These are phyloP conservation scores for Drosophila recens DNA, from an alignment of 2,888 invertebrate species.

Conservation along the genomic window DNA sequence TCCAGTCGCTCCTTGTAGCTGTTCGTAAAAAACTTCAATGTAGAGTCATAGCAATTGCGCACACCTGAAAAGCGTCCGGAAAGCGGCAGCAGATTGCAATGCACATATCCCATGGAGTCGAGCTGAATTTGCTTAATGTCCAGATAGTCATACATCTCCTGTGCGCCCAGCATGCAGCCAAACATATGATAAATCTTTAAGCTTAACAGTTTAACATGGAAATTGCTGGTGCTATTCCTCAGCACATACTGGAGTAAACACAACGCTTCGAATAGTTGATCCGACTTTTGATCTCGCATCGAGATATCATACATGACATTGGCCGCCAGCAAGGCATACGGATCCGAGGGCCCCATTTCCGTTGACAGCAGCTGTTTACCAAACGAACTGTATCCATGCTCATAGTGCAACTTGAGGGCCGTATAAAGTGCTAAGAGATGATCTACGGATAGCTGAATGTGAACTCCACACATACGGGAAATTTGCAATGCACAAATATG, in stretches of 20 bases:
- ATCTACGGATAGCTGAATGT: slow-evolving; percentile 87
- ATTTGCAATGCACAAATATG: slow-evolving; percentile 93
- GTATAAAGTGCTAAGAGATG: slow-evolving; percentile 87
- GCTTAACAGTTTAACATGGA: slow-evolving; percentile 94
- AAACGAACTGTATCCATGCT: slow-evolving; percentile 87
- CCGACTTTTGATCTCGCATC: slow-evolving; percentile 86
- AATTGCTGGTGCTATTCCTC: slow-evolving; percentile 93
- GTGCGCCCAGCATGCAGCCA: slow-evolving; percentile 92
- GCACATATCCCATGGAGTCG: slow-evolving; percentile 95
- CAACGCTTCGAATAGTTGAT: slow-evolving; percentile 88
- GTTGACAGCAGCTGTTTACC: slow-evolving; percentile 88
- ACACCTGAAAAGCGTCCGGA: slow-evolving; percentile 90
- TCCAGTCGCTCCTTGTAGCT: slow-evolving; percentile 97
- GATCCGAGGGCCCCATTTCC: slow-evolving; percentile 91
- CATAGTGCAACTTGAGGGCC: slow-evolving; percentile 89
- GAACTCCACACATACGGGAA: slow-evolving; percentile 90
- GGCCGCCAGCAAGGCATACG: slow-evolving; percentile 91
- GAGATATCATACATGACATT: slow-evolving; percentile 86
- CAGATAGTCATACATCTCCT: slow-evolving; percentile 90
- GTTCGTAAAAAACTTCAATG: slow-evolving; percentile 93
- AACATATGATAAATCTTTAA: slow-evolving; percentile 91
- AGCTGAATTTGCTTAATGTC: slow-evolving; percentile 97
- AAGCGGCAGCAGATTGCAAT: slow-evolving; percentile 90
- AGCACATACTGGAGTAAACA: slow-evolving; percentile 91
- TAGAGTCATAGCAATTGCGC: slow-evolving; percentile 89